Conservation (phyloP, 2,888 invertebrate genomes). For the Chrysopilus asiliformis region DNA sequence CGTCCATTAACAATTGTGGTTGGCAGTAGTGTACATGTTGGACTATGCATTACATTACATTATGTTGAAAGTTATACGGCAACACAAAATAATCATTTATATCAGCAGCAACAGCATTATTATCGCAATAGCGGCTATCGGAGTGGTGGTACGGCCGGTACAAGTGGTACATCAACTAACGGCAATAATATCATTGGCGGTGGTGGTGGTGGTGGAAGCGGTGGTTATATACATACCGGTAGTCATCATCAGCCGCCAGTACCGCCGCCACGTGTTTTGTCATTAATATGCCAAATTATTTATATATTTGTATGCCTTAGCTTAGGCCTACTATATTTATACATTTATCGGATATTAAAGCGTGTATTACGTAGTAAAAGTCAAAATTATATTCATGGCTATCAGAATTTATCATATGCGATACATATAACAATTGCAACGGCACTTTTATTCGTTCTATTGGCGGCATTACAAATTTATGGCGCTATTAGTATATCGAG, state of each 20-base stretch:
- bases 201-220: conserved; percentile 20
- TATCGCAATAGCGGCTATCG: conserved; percentile 7
- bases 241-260: conserved; percentile 20
- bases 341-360: conserved; percentile 65
- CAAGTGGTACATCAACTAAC: background rate
- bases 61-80: conserved; percentile 49
- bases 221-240: conserved; percentile 14
- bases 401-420: conserved; percentile 71
- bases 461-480: conserved; percentile 74
- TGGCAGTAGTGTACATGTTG: conserved; percentile 64
- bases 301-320: conserved; percentile 75
- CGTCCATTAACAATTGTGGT: conserved; percentile 65
- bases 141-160: background rate
- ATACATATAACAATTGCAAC: conserved; percentile 82
- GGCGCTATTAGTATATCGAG: conserved; percentile 54
- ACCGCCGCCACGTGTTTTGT: conserved; percentile 42
- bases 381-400: conserved; percentile 65
- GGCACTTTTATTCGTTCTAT: conserved; percentile 67
- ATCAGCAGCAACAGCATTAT: conserved; percentile 25
- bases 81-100: conserved; percentile 25
- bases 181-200: conserved; percentile 20
- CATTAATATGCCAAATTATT: conserved; percentile 69
- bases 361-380: conserved; percentile 60
- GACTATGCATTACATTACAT: conserved; percentile 70
- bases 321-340: conserved; percentile 72